Conservation (phyloP, 2,113 vertebrate species). For the Trogon melanurus region DNA sequence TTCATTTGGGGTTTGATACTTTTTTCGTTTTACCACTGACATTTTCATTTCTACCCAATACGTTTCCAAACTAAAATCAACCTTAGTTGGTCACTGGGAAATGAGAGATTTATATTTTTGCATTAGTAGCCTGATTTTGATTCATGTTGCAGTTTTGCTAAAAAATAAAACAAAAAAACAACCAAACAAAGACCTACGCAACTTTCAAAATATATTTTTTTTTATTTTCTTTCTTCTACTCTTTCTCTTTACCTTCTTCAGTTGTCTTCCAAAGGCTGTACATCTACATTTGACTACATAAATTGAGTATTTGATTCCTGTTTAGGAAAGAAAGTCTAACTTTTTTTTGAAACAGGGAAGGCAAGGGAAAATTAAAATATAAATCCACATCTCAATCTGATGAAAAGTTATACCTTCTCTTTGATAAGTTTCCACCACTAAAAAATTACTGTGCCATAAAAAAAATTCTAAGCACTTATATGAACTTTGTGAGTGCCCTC, state of each 20-base stretch:
- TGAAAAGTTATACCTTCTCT: neutral
- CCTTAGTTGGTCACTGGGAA: accelerated
- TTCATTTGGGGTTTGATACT: neutral
- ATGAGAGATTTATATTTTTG: neutral
- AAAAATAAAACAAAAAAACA: neutral
- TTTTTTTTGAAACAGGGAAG: neutral
- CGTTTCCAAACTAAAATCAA: neutral
- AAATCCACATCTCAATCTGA: neutral
- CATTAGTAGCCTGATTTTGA: neutral
- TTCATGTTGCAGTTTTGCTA: neutral
- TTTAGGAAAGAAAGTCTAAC: neutral
- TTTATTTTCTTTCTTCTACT: neutral
- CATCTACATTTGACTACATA: neutral
- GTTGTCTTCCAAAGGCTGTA: neutral
- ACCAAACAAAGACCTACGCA: no score
- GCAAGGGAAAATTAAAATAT: neutral
- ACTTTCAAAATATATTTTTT: neutral
- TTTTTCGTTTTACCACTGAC: neutral
- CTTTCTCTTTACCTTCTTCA: neutral
- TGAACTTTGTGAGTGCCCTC: neutral
- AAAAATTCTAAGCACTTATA: neutral
- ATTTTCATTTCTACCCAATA: neutral
- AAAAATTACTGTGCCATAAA: neutral
- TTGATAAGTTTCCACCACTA: neutral
- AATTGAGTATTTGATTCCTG: neutral